phyloP scores from a whole-genome alignment of 2,888 invertebrate species.

The Noctua fimbriata region DNA sequence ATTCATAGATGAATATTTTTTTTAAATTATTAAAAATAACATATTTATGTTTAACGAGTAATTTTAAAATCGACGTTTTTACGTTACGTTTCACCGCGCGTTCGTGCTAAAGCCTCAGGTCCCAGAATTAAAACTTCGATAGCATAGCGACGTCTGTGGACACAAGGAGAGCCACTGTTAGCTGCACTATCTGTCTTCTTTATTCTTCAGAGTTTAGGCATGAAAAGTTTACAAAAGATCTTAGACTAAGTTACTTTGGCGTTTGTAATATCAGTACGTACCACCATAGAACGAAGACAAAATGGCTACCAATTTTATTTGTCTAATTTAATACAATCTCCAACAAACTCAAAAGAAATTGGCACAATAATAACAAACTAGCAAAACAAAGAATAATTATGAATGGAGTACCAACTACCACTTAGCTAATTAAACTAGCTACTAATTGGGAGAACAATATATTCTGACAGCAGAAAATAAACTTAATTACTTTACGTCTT shows the following conservation, averaged over 20 bases:
- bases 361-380: slow-evolving; percentile 8
- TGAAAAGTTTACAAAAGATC: background rate
- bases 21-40: too few species aligned
- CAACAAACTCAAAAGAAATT: slow-evolving; percentile 12
- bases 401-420: slow-evolving; percentile 27
- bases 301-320: background rate
- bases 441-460: slow-evolving; percentile 46
- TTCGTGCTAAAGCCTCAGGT: too few species aligned
- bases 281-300: background rate
- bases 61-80: too few species aligned
- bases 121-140: too few species aligned
- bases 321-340: background rate
- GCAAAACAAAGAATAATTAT: slow-evolving; percentile 40
- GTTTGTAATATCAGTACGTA: background rate
- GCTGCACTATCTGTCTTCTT: too few species aligned
- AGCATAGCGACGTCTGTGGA: too few species aligned
- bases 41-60: too few species aligned
- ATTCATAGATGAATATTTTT: too few species aligned
- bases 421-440: slow-evolving; percentile 48
- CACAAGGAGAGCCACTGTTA: too few species aligned
- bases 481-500: slow-evolving; percentile 37
- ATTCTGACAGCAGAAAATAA: slow-evolving; percentile 30
- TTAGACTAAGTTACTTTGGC: background rate
- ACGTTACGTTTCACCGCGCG: too few species aligned
- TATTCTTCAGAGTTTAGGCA: too few species aligned